Evolutionary conservation across 2,797 vertebrate genomes (phyloP), one percentile per base, ranked within the genome.

Genomic region (Harpagifer antarcticus): DNA sequence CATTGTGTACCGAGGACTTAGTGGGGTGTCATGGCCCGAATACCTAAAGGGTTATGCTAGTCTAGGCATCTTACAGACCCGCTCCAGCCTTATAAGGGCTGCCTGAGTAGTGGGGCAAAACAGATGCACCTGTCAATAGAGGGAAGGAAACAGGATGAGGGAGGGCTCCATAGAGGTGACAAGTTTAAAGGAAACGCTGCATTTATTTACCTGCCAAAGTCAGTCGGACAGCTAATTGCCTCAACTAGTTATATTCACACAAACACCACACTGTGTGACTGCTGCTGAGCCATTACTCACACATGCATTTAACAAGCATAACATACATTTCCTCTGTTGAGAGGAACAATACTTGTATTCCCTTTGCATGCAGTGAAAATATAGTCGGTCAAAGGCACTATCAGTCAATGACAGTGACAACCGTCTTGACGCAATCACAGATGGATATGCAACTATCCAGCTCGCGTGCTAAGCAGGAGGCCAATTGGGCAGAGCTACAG

Each of bases 61-160:
- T 90, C 90, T 83, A 86, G 92, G 88, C 86, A 93, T 89, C 90
- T 94, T 90, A 75, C 72, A 92, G 80, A 89, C 85, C 86, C 81
- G 88, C 85, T 77, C 62, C 64, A 68, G 85, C 93, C 94, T 87
- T 95, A 94, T 90, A 95, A 91, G 86, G 94, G 80, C 91, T 82
- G 81, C 27, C 58, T 16, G 83, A 72, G 87, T 76, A 79, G 85
- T 17, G 50, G 86, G 78, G 82, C 84, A 52, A 78, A 86, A 91
- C 92, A 96, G 91, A 93, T 95, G 95, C 94, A 96, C 94, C 91
- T 95, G 94, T 94, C 93, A 94, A 90, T 91, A 89, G 84, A 76
- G 79, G 76, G 83, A 91, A 90, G 86, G 90, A 93, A 92, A 92
- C 86, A 78, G 82, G 76, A 84, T 78, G 79, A 72, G 88, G 76